Evolutionary conservation across 2,113 vertebrate genomes (phyloP), one percentile per base, ranked within the genome.

Genomic region (Tinamus guttatus): DNA sequence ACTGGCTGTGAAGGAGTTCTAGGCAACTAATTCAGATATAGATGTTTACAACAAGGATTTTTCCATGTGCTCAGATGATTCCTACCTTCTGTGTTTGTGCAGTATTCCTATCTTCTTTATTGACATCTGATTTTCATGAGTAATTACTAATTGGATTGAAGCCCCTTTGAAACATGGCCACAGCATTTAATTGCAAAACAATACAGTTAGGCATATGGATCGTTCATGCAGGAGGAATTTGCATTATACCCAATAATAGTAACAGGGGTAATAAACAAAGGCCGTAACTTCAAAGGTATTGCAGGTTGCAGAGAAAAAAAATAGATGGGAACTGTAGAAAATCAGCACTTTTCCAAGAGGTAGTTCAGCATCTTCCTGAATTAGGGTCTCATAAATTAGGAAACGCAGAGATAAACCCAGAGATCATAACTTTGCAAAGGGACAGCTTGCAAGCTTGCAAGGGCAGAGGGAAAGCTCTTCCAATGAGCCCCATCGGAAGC

Each of bases 191-290:
- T 90, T 95, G 82, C 32, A 51, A 93, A 89, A 70, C 76, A 85
- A 41, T 30, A 59, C 17, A 3, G 1, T 40, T 25, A 60, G 52
- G 51, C 85, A 47, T 9, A 41, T 2, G 1, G 58, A 96, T 95
- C 54, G 74, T 45, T 96, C 90, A 93, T 94, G 94, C 96, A 96
- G 87, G 96, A 94, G 56, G 87, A 91, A 94, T 95, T 93, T 96
- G 60, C 74, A 80, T 49, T 70, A 69, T 74, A 89, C 24, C 81
- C 73, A 77, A 25, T 45, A 91, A 77, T 16, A 95, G 34, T 21
- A 91, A 81, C 56, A 86, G 43, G 82, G 68, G 27, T 75, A 85
- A 89, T 93, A 90, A 84, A 71, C 36, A 43, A 80, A 90, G 62
- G 69, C 24, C 30, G 8, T 76, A 12, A 47, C 51, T 80, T 54